Evolutionary conservation across 1,140 invertebrate genomes (phyloP).

Genomic region (Bombus ignitus): DNA sequence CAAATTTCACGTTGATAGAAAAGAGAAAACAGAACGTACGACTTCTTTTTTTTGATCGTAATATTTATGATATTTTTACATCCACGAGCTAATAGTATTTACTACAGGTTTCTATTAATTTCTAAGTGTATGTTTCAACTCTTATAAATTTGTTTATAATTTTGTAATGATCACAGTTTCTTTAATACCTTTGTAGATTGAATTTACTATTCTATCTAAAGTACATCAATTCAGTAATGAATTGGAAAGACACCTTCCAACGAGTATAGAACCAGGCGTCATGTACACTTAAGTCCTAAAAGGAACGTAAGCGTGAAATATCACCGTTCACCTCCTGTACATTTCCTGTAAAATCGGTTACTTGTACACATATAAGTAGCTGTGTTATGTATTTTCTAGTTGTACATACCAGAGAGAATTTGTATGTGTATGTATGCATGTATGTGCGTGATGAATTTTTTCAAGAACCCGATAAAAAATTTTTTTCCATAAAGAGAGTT

Average conservation of each 20-base stretch:
- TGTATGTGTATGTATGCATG: constrained; percentile 27
- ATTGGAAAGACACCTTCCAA: constrained; percentile 42
- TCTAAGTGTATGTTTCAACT: background rate
- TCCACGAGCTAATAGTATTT: background rate
- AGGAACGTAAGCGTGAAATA: constrained; percentile 52
- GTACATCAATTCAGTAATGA: background rate
- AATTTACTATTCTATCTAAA: constrained; percentile 18
- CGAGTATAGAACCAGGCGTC: constrained; percentile 33
- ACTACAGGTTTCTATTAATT: background rate
- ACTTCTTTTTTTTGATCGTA: constrained; percentile 13
- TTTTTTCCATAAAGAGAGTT: constrained; percentile 27
- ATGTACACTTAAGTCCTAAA: constrained; percentile 49
- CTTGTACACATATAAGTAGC: constrained; percentile 71
- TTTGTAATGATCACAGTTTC: background rate
- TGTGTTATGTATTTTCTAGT: constrained; percentile 78
- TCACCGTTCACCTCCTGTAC: constrained; percentile 72
- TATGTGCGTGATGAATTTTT: background rate
- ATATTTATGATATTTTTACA: constrained; percentile 18
- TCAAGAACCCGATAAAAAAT: background rate
- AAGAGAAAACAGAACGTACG: background rate
- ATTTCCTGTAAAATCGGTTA: constrained; percentile 79
- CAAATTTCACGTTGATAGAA: background rate
- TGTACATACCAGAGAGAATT: constrained; percentile 72
- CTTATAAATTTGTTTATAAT: background rate
- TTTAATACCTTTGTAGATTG: constrained; percentile 4